Percentiles rank a stretch among this genome's conserved stretches.
These are phyloP conservation scores for Tenebrio molitor DNA, from an alignment of 1,140 invertebrate species.

Conservation along the genomic window DNA sequence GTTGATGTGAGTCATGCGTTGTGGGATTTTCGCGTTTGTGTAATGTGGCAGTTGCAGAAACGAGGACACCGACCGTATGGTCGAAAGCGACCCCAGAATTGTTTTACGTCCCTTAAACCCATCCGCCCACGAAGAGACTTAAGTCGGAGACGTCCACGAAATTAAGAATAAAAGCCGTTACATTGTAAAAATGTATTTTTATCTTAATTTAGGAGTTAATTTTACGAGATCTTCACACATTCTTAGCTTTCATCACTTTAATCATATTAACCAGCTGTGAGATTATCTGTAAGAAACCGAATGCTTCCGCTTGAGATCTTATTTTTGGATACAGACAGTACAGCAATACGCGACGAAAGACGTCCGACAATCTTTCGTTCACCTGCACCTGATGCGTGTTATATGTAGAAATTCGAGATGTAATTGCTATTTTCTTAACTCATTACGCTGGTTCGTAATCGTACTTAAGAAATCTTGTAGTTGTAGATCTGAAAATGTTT, in stretches of 20 bases:
- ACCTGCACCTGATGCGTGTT: conserved; percentile 1
- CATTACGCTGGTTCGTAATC: conserved; percentile 38
- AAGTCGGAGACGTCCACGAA: conserved; percentile 54
- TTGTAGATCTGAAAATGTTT: conserved; percentile 16
- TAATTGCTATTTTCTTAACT: conserved; percentile 24
- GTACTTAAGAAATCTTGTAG: conserved; percentile 9
- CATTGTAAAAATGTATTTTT: conserved; percentile 32
- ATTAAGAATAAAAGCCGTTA: no score
- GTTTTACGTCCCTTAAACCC: conserved; percentile 72
- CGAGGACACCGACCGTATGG: conserved; percentile 77
- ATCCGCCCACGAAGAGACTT: conserved; percentile 69
- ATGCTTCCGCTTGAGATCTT: conserved; percentile 40
- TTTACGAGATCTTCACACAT: neutral
- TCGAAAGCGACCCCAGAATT: conserved; percentile 76
- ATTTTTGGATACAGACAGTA: conserved; percentile 9
- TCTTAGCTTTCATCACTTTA: conserved; percentile 16
- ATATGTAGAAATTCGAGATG: neutral
- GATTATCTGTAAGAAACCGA: conserved; percentile 22
- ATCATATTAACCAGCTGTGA: conserved; percentile 21
- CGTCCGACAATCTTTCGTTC: neutral
- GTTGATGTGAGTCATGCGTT: conserved; percentile 51
- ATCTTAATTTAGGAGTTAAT: conserved; percentile 16
- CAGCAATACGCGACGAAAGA: neutral
- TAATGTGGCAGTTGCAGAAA: conserved; percentile 67
- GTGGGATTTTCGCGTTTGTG: neutral